A percentile compares a stretch with the other conserved stretches of the same genome.
These are phyloP conservation scores for Nephrotoma guestfalica DNA, from an alignment of 2,888 invertebrate genomes.

Conservation along the genomic window DNA sequence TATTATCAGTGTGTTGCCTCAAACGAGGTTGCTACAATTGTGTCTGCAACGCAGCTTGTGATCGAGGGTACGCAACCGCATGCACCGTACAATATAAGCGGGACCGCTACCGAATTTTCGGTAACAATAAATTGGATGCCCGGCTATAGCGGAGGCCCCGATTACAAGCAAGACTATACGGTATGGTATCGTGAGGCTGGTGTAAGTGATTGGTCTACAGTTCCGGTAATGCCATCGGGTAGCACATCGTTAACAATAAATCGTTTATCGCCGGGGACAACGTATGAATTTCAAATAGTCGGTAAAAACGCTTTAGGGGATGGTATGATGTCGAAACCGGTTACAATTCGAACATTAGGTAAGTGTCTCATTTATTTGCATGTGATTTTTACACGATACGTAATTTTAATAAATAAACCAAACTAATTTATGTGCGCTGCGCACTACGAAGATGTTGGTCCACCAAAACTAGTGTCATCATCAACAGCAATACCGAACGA, in stretches of 20 bases:
- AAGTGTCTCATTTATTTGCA: slow-evolving; percentile 19
- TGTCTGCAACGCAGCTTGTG: slow-evolving; percentile 75
- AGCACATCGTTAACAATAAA: slow-evolving; percentile 82
- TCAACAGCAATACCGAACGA: slow-evolving; percentile 48
- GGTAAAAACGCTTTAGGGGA: slow-evolving; percentile 90
- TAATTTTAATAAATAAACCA: not conserved
- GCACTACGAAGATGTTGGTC: slow-evolving; percentile 27
- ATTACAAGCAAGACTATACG: slow-evolving; percentile 89
- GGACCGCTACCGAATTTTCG: slow-evolving; percentile 76
- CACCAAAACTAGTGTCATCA: slow-evolving; percentile 17
- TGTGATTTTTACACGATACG: not conserved
- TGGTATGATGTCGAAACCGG: slow-evolving; percentile 89
- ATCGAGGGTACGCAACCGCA: slow-evolving; percentile 93
- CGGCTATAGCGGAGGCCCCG: slow-evolving; percentile 88
- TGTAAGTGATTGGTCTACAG: slow-evolving; percentile 80
- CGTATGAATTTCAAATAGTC: slow-evolving; percentile 92
- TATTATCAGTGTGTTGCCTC: slow-evolving; percentile 91
- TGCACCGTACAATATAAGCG: slow-evolving; percentile 90
- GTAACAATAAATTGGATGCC: slow-evolving; percentile 88
- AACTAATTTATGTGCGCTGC: not conserved
- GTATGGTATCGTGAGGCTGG: slow-evolving; percentile 88
- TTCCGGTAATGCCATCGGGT: slow-evolving; percentile 84
- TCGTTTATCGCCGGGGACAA: slow-evolving; percentile 74
- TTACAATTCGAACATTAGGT: slow-evolving; percentile 83
- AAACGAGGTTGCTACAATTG: slow-evolving; percentile 92